Base-by-base conservation (phyloP, 2,113 vertebrate genomes). In the Mus spicilegus region DNA sequence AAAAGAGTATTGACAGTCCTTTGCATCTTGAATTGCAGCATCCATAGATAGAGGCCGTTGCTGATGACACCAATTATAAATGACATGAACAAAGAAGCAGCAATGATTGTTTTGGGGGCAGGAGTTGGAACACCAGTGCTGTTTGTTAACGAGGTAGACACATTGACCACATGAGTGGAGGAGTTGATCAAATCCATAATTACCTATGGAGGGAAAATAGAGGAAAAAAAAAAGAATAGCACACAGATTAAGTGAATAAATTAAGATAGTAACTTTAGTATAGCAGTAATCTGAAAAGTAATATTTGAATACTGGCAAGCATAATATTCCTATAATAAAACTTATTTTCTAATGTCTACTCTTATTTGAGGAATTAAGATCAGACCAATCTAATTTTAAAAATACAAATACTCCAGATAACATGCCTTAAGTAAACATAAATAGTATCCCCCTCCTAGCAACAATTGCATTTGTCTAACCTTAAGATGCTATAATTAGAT, bases 1-100 rank as follows among this genome's bases (percentile, higher is more conserved):
- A 97, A 96, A 46, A 96, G 72, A 1, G 97, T 98, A 76, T 96
- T 98, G 56, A 98, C 95, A 1, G 96, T 97, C 73, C 81, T 97
- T 84, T 97, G 97, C 97, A 98, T 98, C 90, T 97, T 98, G 93
- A 97, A 93, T 72, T 95, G 92, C 81, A 98, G 95, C n/a, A 98
- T 94, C 97, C 98, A 98, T 3, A 98, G 90, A 39, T 97, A 97
- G 76, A 98, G 61, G 9, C 96, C 88, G 4, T 98, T 97, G 93
- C 61, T 96, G 67, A 91, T 76, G 30, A 65, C 61, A 56, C 97
- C 95, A 0, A 91, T 63, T 88, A 85, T 70, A 61, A 61, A 96
- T 39, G 97, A 51, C 1, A 39, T 33, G 42, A 90, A 94, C 69
- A 96, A 46, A 69, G 77, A n/a, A 49, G 92, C 12, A 42, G 11